These are phyloP conservation scores for Sesamia nonagrioides DNA, from an alignment of 1,140 invertebrate genomes.

Conservation along the genomic window DNA sequence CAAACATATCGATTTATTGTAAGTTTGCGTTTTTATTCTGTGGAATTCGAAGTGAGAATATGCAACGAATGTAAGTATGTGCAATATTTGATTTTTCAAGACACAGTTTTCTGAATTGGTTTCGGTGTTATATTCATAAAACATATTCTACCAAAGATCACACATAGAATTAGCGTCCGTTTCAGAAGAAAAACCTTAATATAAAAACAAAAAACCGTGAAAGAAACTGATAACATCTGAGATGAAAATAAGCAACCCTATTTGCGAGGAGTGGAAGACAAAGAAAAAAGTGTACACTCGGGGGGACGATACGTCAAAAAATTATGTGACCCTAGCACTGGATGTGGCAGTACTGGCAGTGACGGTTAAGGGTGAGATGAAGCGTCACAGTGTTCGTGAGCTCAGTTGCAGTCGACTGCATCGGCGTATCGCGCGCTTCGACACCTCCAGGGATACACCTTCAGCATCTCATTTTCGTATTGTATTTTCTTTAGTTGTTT, in stretches of 20 bases:
- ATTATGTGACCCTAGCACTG: slow-evolving; percentile 64
- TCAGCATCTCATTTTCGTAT: slow-evolving; percentile 4
- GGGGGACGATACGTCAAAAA: slow-evolving; percentile 73
- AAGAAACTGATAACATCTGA: slow-evolving; percentile 34
- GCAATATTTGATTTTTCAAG: too few species aligned
- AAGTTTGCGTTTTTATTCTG: slow-evolving; percentile 5
- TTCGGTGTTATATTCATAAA: too few species aligned
- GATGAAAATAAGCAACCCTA: slow-evolving; percentile 61
- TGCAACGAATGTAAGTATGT: not conserved
- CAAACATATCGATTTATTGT: slow-evolving; percentile 48
- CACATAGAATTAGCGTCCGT: too few species aligned
- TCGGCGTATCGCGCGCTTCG: not conserved
- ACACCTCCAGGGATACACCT: slow-evolving; percentile 5
- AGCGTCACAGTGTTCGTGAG: slow-evolving; percentile 3
- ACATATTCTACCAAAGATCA: too few species aligned
- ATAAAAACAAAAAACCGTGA: not conserved
- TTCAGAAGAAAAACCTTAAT: not conserved
- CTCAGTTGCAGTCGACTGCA: slow-evolving; percentile 25
- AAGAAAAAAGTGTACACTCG: slow-evolving; percentile 74
- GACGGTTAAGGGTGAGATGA: slow-evolving; percentile 10
- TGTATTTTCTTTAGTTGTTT: not conserved
- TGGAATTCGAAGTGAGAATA: not conserved
- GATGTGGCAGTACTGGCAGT: slow-evolving; percentile 27
- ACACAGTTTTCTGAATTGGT: too few species aligned
- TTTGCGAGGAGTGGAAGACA: slow-evolving; percentile 62